Base-by-base conservation (phyloP, 2,113 vertebrate species). In the Hassar affinis region DNA sequence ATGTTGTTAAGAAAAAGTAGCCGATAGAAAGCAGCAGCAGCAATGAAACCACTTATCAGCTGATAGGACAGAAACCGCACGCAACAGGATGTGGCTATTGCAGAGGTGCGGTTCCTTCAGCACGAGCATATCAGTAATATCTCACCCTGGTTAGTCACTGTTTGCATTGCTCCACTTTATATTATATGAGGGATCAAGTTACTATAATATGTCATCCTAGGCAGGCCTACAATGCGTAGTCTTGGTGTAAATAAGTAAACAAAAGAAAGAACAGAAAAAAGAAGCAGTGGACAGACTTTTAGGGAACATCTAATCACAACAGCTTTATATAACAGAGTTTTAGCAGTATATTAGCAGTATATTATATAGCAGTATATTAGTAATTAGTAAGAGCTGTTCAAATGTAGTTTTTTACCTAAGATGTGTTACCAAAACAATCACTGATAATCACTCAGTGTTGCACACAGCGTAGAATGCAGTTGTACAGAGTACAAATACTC, bases 81-180 rank as follows among this genome's bases (percentile, higher is more conserved):
- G 78, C 77, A 85, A 75, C 86, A 87, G 86, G 86, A 87, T 87
- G 86, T 87, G 69, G 69, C 62, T 45, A 38, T 71, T 75, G 64
- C 64, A 84, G 77, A 80, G 86, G 84, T 79, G 84, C 71, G 84
- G 86, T 68, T 82, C 68, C 62, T 61, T 27, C 62, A 27, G 15
- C 45, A 27, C 0, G 38, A n/a, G 27, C 20, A 64, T 30, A 80
- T 83, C 12, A 85, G 22, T 22, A 76, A 79, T 35, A 69, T 71
- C 38, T n/a, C 20, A 27, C 33, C 77, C 9, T 82, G 54, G 57
- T 79, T 85, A 62, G 62, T 79, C 52, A 83, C 14, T 83, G 84
- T 87, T 87, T 87, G 52, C 77, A 69, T 17, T 81, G 61, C 38
- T 49, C 75, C 22, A 59, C 33, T 66, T 52, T 25, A 64, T 52